These are phyloP conservation scores for Fragum fragum DNA, from an alignment of 2,888 invertebrate genomes.

Conservation along the genomic window DNA sequence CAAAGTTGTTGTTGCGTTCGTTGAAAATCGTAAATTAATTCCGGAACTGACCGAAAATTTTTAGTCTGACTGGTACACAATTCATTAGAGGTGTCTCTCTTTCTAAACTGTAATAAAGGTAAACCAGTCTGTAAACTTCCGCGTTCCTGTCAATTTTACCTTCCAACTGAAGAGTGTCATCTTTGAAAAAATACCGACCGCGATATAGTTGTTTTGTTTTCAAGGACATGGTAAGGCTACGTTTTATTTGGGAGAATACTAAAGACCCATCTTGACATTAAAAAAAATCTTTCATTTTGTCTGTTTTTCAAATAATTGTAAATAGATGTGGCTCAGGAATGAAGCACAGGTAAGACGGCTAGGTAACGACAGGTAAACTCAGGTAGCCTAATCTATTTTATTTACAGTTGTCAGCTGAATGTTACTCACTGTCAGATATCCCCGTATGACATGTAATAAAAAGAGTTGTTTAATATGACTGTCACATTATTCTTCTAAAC, in stretches of 20 bases:
- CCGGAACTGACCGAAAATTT: neutral
- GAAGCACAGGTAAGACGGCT: neutral
- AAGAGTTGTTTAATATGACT: too few relatives aligned
- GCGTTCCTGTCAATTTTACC: slow-evolving; percentile 39
- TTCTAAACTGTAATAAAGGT: neutral
- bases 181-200: slow-evolving; percentile 16
- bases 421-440: neutral
- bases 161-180: slow-evolving; percentile 31
- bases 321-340: too few relatives aligned
- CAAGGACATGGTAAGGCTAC: too few relatives aligned
- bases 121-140: slow-evolving; percentile 41
- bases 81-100: neutral
- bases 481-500: too few relatives aligned
- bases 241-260: too few relatives aligned
- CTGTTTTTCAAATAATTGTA: too few relatives aligned
- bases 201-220: neutral
- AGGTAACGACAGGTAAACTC: slow-evolving; percentile 6
- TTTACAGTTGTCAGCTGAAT: neutral
- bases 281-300: too few relatives aligned
- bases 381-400: slow-evolving; percentile 5
- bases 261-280: too few relatives aligned
- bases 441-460: neutral
- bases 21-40: neutral
- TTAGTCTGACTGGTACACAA: neutral
- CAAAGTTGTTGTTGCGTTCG: neutral